Conservation (phyloP, 2,113 vertebrate genomes). For the Salminus brasiliensis region DNA sequence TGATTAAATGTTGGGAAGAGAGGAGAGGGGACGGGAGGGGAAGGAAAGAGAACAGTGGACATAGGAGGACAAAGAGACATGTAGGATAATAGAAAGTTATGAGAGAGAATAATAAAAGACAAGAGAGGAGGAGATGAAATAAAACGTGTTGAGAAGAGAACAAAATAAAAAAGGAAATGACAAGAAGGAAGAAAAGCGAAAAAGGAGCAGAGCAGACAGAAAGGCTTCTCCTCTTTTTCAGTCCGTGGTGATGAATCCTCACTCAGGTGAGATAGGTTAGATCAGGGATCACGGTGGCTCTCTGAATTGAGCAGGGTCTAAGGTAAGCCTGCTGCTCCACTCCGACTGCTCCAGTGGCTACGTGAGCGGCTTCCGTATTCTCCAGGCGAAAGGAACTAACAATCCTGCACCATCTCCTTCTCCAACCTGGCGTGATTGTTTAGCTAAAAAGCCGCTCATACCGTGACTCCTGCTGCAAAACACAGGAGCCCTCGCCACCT, state of each 20-base stretch:
- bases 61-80: no score
- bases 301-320: no score
- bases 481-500: conserved; percentile 28
- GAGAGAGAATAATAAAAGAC: no score
- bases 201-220: background rate
- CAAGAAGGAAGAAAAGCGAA: background rate
- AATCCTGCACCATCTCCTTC: background rate
- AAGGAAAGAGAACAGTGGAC: no score
- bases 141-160: no score
- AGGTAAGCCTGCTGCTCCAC: no score
- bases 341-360: background rate
- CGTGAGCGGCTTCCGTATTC: background rate
- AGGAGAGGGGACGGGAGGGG: no score
- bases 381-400: conserved; percentile 8
- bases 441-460: conserved; percentile 32
- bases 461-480: conserved; percentile 31
- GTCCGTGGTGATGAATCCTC: background rate
- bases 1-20: no score
- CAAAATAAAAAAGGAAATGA: no score
- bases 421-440: conserved; percentile 18
- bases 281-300: background rate
- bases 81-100: no score
- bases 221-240: background rate
- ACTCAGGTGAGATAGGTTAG: background rate
- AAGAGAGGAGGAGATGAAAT: no score